phyloP scores from a whole-genome alignment of 2,888 invertebrate genomes.

The Artemia sp. region DNA sequence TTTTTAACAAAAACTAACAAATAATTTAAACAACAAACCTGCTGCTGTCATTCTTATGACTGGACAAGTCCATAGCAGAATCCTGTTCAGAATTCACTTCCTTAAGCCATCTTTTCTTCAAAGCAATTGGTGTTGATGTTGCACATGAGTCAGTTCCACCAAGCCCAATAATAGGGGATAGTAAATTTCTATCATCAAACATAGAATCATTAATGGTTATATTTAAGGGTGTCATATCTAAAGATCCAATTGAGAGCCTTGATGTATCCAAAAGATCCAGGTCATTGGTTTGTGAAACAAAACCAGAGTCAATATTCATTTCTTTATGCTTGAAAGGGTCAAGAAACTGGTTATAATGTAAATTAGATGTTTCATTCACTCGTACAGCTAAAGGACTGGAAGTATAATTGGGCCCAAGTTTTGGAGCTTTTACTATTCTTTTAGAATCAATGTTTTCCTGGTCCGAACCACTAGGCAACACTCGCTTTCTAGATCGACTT shows the following conservation, averaged over 20 bases:
- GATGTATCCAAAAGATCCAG: slow-evolving; percentile 7
- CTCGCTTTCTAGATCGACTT: not conserved
- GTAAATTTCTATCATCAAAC: slow-evolving; percentile 10
- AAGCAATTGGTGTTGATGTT: slow-evolving; percentile 1
- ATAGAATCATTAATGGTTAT: not conserved
- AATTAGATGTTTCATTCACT: not conserved
- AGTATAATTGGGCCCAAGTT: not conserved
- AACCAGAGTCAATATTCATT: not conserved
- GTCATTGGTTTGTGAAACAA: not conserved
- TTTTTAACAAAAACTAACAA: too few species aligned
- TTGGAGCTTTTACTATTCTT: not conserved
- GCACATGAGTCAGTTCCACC: not conserved
- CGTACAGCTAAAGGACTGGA: not conserved
- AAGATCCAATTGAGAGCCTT: not conserved
- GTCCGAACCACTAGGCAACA: not conserved
- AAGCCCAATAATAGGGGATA: not conserved
- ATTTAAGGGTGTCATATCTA: slow-evolving; percentile 9
- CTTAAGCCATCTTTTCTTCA: slow-evolving; percentile 43
- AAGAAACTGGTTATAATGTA: too few species aligned
- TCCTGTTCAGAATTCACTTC: slow-evolving; percentile 37
- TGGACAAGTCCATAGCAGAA: slow-evolving; percentile 11
- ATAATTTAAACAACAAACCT: too few species aligned
- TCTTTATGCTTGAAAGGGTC: too few species aligned
- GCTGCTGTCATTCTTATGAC: slow-evolving; percentile 7
- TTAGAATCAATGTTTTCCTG: not conserved